Conservation (phyloP, 53 echinoderm and acorn worm genomes). For the Luidia sarsii region DNA sequence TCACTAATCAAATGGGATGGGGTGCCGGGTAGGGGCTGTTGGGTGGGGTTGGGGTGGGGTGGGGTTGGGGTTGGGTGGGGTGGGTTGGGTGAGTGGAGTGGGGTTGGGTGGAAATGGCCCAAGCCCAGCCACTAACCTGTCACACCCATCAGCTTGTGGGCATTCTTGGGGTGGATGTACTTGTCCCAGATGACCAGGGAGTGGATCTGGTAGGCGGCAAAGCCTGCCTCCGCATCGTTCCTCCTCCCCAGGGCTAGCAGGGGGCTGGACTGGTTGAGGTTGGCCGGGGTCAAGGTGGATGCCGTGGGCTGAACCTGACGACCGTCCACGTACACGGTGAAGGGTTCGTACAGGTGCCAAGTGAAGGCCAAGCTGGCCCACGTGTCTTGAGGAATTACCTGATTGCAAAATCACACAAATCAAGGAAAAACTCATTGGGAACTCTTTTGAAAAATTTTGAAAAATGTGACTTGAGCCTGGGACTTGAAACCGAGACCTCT, state of each 20-base stretch:
- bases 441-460: too few relatives aligned
- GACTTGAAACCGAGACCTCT: too few relatives aligned
- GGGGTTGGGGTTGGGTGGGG: too few relatives aligned
- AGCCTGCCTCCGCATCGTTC: slow-evolving; percentile 38
- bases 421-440: too few relatives aligned
- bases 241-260: slow-evolving; percentile 48
- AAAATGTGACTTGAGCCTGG: too few relatives aligned
- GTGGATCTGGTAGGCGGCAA: slow-evolving; percentile 59
- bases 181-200: slow-evolving; percentile 84
- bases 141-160: slow-evolving; percentile 74
- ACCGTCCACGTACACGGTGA: slow-evolving; percentile 71
- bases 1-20: too few relatives aligned
- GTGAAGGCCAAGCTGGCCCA: slow-evolving; percentile 87
- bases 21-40: too few relatives aligned
- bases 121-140: too few relatives aligned
- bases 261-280: background rate
- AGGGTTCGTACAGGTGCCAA: slow-evolving; percentile 65
- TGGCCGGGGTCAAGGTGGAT: background rate
- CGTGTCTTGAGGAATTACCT: slow-evolving; percentile 43
- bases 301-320: background rate
- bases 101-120: too few relatives aligned
- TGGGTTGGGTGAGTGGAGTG: too few relatives aligned
- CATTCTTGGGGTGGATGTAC: slow-evolving; percentile 65
- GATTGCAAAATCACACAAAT: too few relatives aligned
- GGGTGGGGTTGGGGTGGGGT: too few relatives aligned